phyloP scores from a whole-genome alignment of 2,888 invertebrate species.

The Lasiommata megera region DNA sequence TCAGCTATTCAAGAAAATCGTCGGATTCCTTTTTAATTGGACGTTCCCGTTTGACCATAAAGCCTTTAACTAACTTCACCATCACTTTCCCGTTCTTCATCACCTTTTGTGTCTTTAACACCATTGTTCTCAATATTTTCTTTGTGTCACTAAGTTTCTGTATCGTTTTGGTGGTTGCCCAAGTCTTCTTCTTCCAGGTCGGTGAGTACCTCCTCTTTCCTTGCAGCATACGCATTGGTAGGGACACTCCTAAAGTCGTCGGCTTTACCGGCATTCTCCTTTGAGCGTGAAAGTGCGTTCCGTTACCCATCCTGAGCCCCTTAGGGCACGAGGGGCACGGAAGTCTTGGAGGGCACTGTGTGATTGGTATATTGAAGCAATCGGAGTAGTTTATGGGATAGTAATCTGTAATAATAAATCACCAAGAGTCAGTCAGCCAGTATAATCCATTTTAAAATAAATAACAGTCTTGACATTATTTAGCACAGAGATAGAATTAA shows the following conservation, averaged over 20 bases:
- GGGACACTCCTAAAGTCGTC: constrained; percentile 22
- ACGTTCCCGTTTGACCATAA: constrained; percentile 29
- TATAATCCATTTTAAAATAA: too few relatives aligned
- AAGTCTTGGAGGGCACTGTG: constrained; percentile 35
- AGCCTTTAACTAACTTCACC: constrained; percentile 44
- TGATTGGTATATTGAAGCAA: constrained; percentile 40
- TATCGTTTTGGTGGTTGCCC: constrained; percentile 7
- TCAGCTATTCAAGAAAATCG: constrained; percentile 42
- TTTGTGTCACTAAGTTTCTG: neutral
- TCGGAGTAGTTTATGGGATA: constrained; percentile 46
- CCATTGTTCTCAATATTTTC: constrained; percentile 21
- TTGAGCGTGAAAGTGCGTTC: constrained; percentile 31
- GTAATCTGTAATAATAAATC: constrained; percentile 42
- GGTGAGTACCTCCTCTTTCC: constrained; percentile 44
- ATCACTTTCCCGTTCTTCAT: constrained; percentile 41
- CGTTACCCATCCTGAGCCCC: constrained; percentile 40
- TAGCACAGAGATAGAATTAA: too few relatives aligned
- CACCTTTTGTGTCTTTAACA: neutral
- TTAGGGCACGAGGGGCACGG: constrained; percentile 40
- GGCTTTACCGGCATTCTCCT: constrained; percentile 36
- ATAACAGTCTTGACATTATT: too few relatives aligned
- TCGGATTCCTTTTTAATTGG: constrained; percentile 37
- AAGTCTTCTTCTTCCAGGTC: constrained; percentile 28
- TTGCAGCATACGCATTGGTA: constrained; percentile 40
- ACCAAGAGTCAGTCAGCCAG: too few relatives aligned